These are phyloP conservation scores for Drosophila eugracilis DNA, from an alignment of 1,140 invertebrate genomes.

Conservation along the genomic window DNA sequence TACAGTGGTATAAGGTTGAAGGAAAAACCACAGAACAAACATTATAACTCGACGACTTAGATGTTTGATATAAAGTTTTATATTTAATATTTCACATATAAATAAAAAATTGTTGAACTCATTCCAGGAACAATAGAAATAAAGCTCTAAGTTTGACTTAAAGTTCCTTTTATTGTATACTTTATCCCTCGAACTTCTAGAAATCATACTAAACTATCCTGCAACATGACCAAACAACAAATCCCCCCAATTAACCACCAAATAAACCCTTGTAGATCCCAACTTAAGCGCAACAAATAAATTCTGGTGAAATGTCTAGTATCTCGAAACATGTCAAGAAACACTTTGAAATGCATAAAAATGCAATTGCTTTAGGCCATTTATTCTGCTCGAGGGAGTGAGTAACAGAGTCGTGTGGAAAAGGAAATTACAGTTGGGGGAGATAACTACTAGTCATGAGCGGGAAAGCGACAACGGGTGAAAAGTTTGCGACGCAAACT, in stretches of 20 bases:
- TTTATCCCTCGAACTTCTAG: no score
- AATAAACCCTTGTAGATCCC: conserved; percentile 2
- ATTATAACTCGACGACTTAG: no score
- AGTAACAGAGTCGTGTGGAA: background rate
- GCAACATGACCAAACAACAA: conserved; percentile 8
- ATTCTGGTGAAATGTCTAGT: conserved; percentile 45
- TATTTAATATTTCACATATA: no score
- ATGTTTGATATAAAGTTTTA: no score
- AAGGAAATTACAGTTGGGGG: background rate
- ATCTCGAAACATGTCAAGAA: conserved; percentile 65
- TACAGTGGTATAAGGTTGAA: conserved; percentile 12
- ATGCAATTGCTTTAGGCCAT: conserved; percentile 66
- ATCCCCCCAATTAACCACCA: conserved; percentile 3
- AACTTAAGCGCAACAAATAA: conserved; percentile 46
- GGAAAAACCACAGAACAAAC: background rate
- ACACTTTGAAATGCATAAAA: conserved; percentile 78
- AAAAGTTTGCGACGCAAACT: conserved; percentile 53
- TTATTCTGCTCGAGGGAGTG: conserved; percentile 14
- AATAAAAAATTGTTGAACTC: no score
- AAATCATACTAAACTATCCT: conserved; percentile 18
- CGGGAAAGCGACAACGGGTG: conserved; percentile 48
- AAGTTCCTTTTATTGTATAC: no score
- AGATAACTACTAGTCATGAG: conserved; percentile 10
- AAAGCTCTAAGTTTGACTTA: no score
- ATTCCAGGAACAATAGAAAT: no score